These are phyloP conservation scores for Aspidoscelis tigris DNA, from an alignment of 2,113 vertebrate genomes.

Conservation along the genomic window DNA sequence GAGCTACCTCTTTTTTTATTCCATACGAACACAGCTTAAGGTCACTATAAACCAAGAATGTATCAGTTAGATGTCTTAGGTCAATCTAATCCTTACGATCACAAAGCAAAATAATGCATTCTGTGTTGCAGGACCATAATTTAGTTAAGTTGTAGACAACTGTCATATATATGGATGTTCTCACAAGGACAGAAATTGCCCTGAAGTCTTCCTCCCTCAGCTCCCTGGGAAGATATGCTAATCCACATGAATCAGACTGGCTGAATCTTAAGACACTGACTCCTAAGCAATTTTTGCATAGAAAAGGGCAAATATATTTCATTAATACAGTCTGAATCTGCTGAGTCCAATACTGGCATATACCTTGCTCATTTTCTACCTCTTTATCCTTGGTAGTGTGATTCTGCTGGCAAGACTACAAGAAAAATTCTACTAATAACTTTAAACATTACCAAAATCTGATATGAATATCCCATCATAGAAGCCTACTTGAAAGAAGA, in stretches of 20 bases:
- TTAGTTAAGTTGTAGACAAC: not conserved
- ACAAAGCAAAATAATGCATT: not conserved
- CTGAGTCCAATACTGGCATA: not conserved
- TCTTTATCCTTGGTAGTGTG: not conserved
- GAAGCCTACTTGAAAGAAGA: not conserved
- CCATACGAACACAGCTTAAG: too few species aligned
- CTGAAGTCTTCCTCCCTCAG: not conserved
- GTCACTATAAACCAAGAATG: not conserved
- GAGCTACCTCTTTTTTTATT: too few species aligned
- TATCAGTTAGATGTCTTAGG: constrained; percentile 10
- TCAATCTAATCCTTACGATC: not conserved
- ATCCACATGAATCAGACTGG: not conserved
- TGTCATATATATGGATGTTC: not conserved
- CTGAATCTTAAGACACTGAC: not conserved
- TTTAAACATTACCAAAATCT: not conserved
- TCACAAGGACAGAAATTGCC: not conserved
- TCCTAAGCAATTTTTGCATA: not conserved
- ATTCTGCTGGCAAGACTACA: not conserved
- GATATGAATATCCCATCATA: not conserved
- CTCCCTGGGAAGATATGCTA: not conserved
- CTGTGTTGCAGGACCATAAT: not conserved
- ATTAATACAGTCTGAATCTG: not conserved
- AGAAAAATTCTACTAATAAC: not conserved
- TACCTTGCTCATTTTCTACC: not conserved
- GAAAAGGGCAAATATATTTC: not conserved